These are phyloP conservation scores for Phortica okadai DNA, from an alignment of 2,888 invertebrate species.

Conservation along the genomic window DNA sequence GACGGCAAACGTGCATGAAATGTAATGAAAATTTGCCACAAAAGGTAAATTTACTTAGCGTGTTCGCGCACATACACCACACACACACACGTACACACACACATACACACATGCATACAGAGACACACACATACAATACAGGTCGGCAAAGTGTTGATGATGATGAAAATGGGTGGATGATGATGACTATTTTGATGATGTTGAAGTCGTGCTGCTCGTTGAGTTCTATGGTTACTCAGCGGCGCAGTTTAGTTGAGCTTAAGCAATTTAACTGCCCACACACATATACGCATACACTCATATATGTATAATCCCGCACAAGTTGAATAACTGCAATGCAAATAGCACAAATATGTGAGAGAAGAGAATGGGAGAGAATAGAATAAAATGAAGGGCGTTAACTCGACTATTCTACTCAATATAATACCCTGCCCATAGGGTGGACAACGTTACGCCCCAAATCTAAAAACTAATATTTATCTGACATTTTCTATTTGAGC, in stretches of 20 bases:
- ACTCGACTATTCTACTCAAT: no score
- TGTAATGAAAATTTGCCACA: conserved; percentile 43
- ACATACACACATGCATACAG: neutral
- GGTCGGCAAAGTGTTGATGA: neutral
- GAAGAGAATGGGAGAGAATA: neutral
- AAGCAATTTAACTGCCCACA: conserved; percentile 43
- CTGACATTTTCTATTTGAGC: no score
- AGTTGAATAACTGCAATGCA: neutral
- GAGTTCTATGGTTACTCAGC: conserved; percentile 45
- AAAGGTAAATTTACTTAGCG: conserved; percentile 44
- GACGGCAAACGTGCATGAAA: neutral
- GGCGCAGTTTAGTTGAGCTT: conserved; percentile 53
- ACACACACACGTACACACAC: conserved; percentile 21
- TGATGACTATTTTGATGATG: neutral
- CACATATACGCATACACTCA: neutral
- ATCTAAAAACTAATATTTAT: no score
- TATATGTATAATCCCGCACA: neutral
- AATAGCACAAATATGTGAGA: neutral
- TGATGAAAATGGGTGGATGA: neutral
- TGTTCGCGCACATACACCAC: conserved; percentile 22
- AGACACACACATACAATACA: neutral
- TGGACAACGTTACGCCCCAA: no score
- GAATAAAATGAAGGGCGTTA: neutral
- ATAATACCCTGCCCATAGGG: no score
- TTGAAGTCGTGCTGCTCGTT: neutral